These are phyloP conservation scores for Heterotilapia buettikoferi DNA, from an alignment of 2,113 vertebrate genomes.

Conservation along the genomic window DNA sequence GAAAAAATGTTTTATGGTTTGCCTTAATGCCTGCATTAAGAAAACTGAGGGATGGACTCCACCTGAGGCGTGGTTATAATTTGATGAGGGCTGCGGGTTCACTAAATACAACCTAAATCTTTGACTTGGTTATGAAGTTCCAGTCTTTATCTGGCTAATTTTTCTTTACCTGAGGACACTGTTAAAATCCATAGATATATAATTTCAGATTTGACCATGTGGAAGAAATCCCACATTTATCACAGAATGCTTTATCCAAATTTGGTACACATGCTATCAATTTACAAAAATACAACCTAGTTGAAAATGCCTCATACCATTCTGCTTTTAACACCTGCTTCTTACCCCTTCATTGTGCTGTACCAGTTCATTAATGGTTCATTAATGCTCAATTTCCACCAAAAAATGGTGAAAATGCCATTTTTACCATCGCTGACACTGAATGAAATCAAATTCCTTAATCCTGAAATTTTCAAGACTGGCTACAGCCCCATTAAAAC, in stretches of 20 bases:
- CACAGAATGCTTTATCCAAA: background rate
- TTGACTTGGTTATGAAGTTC: background rate
- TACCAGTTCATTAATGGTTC: background rate
- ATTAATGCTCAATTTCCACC: background rate
- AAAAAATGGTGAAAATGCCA: background rate
- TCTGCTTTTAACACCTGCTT: background rate
- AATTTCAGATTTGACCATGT: background rate
- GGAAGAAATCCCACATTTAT: background rate
- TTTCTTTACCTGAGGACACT: background rate
- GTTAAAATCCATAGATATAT: background rate
- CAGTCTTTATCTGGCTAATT: background rate
- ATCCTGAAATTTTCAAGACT: background rate
- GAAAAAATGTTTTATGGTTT: constrained; percentile 51
- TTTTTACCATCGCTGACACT: background rate
- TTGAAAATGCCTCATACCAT: background rate
- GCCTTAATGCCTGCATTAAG: constrained; percentile 98
- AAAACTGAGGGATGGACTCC: constrained; percentile 57
- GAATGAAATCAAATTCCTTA: background rate
- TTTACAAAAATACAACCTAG: background rate
- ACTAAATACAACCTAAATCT: background rate
- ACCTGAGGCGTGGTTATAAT: background rate
- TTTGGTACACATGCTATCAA: background rate
- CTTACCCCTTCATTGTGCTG: background rate
- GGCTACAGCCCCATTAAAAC: background rate
- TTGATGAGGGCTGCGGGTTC: background rate